A percentile compares a stretch with the other conserved stretches of the same genome.
phyloP scores from a whole-genome alignment of 2,888 invertebrate genomes.

The Drosophila aldrichi region DNA sequence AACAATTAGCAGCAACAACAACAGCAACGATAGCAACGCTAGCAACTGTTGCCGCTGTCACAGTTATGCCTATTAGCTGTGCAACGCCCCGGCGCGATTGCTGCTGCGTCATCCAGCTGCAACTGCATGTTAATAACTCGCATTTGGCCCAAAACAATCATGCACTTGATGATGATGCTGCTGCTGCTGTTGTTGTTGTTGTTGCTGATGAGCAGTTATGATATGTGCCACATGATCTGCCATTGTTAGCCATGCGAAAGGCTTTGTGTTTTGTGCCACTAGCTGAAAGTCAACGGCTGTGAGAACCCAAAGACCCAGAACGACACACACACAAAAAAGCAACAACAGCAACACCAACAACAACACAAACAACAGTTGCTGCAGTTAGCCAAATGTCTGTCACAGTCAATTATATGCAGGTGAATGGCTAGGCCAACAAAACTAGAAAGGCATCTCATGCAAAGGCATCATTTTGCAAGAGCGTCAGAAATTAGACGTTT shows the following conservation, averaged over 20 bases:
- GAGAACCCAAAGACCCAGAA: slow-evolving; percentile 48
- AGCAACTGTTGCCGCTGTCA: slow-evolving; percentile 21
- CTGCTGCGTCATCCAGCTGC: slow-evolving; percentile 27
- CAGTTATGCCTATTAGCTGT: slow-evolving; percentile 52
- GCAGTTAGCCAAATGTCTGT: slow-evolving; percentile 11
- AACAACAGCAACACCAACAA: neutral
- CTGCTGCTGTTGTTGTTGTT: neutral
- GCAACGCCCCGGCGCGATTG: slow-evolving; percentile 20
- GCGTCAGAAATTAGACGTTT: neutral
- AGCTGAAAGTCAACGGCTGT: slow-evolving; percentile 59
- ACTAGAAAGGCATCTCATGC: slow-evolving; percentile 26
- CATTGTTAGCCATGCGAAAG: slow-evolving; percentile 73
- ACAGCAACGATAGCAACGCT: neutral
- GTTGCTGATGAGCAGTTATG: slow-evolving; percentile 64
- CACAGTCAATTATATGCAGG: slow-evolving; percentile 51
- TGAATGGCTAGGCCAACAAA: slow-evolving; percentile 30
- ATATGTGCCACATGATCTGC: slow-evolving; percentile 72
- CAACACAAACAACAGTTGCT: neutral
- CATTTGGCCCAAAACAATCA: slow-evolving; percentile 28
- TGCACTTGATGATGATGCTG: slow-evolving; percentile 46
- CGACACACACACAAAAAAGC: slow-evolving; percentile 9
- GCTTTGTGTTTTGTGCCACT: slow-evolving; percentile 30
- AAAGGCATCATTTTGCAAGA: slow-evolving; percentile 1
- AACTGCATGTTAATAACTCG: slow-evolving; percentile 21
- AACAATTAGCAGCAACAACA: slow-evolving; percentile 35